Evolutionary conservation across 92 coral and sea anemone species (phyloP).

Genomic region (Actinostola sp.): DNA sequence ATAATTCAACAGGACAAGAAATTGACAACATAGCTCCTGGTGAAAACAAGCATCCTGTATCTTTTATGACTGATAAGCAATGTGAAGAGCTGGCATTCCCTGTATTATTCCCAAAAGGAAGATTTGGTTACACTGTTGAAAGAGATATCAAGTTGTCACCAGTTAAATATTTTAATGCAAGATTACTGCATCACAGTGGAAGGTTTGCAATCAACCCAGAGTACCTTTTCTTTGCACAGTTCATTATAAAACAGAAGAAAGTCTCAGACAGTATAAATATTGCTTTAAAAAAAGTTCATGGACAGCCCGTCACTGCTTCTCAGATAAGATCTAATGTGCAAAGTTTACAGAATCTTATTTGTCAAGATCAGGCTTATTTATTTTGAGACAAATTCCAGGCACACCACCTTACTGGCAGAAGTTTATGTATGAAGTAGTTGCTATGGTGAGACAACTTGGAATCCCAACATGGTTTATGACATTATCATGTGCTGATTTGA

Average conservation of each 20-base stretch:
- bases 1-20: slow-evolving; percentile 55
- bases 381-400: too few relatives aligned
- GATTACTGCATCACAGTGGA: too few relatives aligned
- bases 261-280: slow-evolving; percentile 53
- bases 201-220: too few relatives aligned
- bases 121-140: slow-evolving; percentile 52
- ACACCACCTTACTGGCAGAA: too few relatives aligned
- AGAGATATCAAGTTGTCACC: slow-evolving; percentile 40
- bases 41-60: slow-evolving; percentile 59
- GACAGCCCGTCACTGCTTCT: slow-evolving; percentile 55
- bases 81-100: slow-evolving; percentile 81
- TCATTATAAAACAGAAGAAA: slow-evolving; percentile 60
- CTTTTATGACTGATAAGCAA: slow-evolving; percentile 56
- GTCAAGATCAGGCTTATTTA: too few relatives aligned
- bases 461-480: slow-evolving; percentile 49
- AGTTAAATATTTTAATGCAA: slow-evolving; percentile 50
- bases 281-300: slow-evolving; percentile 60
- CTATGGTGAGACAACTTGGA: slow-evolving; percentile 54
- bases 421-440: slow-evolving; percentile 27
- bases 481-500: too few relatives aligned
- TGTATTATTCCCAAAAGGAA: slow-evolving; percentile 66
- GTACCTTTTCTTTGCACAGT: slow-evolving; percentile 72
- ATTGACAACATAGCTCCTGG: slow-evolving; percentile 50
- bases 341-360: slow-evolving; percentile 52
- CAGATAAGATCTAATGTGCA: slow-evolving; percentile 45